Evolutionary conservation across 2,888 invertebrate species (phyloP), one percentile per base, ranked within the genome.

Genomic region (Nasonia oneida): DNA sequence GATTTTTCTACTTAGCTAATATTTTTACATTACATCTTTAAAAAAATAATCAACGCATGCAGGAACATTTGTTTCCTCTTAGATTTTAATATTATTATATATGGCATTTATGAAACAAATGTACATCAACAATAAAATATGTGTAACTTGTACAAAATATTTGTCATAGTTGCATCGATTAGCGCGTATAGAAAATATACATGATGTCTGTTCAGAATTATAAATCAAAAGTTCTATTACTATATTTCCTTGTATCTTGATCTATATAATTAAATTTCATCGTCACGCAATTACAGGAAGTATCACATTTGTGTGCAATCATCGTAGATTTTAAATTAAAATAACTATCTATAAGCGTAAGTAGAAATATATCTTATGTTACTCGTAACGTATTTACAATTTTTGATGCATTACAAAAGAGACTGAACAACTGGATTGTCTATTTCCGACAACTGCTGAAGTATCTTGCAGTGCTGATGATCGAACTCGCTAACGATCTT

Each of bases 401-500:
- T 29, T 3, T 29, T 29, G 29, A n/a, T 57, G 29, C 33, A 18
- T 83, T 75, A 87, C 71, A 87, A 84, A 57, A 87, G 57, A 14
- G 83, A 83, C 47, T 84, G 83, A 29, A 86, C 84, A 8, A 87
- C 61, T 18, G 83, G 81, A 86, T 87, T 33, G 70, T 86, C 42
- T 3, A 75, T 14, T 57, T 83, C 78, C 15, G 81, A 70, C 14
- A 87, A 42, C 18, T 50, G 23, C n/a, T 81, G 47, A 33, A 86
- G 75, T 81, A 87, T 78, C 23, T 75, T 74, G 42, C 79, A 78
- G 10, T 81, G 73, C 6, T 84, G 67, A 23, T 57, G 29, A 61
- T 87, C 78, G 53, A 70, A 82, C 23, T 84, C 84, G n/a, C 47
- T 83, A 6, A 87, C 83, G 50, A 86, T 71, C 71, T 87, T 86